Percentiles rank a stretch among this genome's conserved stretches.
These are phyloP conservation scores for Anser cygnoides DNA, from an alignment of 2,113 vertebrate genomes.

Conservation along the genomic window DNA sequence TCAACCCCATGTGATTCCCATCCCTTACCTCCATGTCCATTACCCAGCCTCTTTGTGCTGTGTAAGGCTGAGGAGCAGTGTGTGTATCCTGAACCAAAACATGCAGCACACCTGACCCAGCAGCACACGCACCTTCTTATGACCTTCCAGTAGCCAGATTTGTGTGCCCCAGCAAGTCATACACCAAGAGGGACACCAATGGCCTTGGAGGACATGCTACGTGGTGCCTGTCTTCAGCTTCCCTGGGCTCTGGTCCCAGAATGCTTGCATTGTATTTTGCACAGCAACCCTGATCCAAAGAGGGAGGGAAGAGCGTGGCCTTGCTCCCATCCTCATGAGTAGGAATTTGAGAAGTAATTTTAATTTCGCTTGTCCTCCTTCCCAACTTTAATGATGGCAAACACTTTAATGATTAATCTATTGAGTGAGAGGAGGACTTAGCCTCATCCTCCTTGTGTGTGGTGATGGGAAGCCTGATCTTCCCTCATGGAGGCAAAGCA, in stretches of 20 bases:
- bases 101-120: rapidly evolving
- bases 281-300: neutral
- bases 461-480: neutral
- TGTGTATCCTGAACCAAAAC: neutral
- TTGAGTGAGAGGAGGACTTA: neutral
- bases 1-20: rapidly evolving
- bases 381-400: neutral
- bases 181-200: neutral
- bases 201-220: neutral
- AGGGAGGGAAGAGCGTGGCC: neutral
- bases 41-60: neutral
- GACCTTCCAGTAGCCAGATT: neutral
- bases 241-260: neutral
- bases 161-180: neutral
- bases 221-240: neutral
- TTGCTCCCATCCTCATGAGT: neutral
- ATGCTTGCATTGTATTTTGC: neutral
- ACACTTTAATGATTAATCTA: neutral
- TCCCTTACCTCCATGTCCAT: rapidly evolving
- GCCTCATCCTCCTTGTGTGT: neutral
- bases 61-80: neutral
- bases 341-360: neutral
- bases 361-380: neutral
- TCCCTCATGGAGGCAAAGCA: too few relatives aligned
- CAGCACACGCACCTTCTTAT: neutral